phyloP scores from a whole-genome alignment of 1,140 invertebrate genomes.

The Drosophila bocki region DNA sequence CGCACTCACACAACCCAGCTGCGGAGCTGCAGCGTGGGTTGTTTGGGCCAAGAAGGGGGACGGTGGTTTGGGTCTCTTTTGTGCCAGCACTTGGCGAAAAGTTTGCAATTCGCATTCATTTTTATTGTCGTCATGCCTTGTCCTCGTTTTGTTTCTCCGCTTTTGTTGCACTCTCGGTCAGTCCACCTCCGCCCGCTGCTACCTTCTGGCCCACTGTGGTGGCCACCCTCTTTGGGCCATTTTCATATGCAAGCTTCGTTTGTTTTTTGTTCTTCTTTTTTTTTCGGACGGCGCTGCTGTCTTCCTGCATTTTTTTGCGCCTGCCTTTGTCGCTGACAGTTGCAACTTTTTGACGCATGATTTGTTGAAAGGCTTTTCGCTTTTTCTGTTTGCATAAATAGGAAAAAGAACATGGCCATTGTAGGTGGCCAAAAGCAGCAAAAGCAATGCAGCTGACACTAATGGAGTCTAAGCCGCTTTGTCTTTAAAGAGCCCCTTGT shows the following conservation, averaged over 20 bases:
- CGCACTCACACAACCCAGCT: conserved; percentile 10
- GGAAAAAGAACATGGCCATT: conserved; percentile 56
- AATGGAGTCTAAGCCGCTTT: conserved; percentile 40
- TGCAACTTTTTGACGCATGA: conserved; percentile 82
- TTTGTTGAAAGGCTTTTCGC: conserved; percentile 78
- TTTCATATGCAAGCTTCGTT: conserved; percentile 68
- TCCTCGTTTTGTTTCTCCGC: conserved; percentile 53
- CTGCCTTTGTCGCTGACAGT: conserved; percentile 66
- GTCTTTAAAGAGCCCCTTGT: conserved; percentile 22
- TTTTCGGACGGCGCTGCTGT: conserved; percentile 32
- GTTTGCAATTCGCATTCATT: conserved; percentile 78
- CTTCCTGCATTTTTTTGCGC: conserved; percentile 57
- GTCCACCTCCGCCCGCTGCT: conserved; percentile 27
- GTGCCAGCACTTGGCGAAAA: conserved; percentile 72
- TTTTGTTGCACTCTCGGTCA: conserved; percentile 59
- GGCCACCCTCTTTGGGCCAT: conserved; percentile 34
- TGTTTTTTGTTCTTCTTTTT: conserved; percentile 36
- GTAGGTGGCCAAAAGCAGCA: conserved; percentile 47
- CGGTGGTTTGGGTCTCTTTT: conserved; percentile 23
- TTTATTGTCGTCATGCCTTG: conserved; percentile 79
- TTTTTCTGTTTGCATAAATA: conserved; percentile 62
- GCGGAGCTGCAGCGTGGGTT: conserved; percentile 55
- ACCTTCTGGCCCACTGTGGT: neutral
- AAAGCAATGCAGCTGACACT: conserved; percentile 27
- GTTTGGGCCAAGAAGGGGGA: neutral